These are phyloP conservation scores for Limosa lapponica DNA, from an alignment of 2,797 vertebrate species.

Conservation along the genomic window DNA sequence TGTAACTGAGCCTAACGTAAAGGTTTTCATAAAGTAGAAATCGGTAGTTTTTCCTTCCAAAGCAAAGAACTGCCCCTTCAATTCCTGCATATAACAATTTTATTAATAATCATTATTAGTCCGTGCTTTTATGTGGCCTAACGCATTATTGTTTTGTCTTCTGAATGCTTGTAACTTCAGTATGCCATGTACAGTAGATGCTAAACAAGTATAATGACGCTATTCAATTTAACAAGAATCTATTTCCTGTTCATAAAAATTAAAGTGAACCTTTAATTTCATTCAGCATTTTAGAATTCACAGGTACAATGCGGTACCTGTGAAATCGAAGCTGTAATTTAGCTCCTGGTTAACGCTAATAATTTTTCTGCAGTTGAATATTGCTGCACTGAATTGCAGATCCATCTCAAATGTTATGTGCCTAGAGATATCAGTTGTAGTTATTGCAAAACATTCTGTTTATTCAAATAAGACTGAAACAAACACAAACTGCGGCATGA, in stretches of 20 bases:
- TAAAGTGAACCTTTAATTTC: background rate
- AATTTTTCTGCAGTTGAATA: background rate
- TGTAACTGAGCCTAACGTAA: background rate
- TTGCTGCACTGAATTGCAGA: background rate
- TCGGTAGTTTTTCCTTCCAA: background rate
- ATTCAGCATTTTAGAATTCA: background rate
- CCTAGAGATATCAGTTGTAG: slow-evolving; percentile 12
- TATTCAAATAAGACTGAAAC: slow-evolving; percentile 31
- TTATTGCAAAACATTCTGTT: slow-evolving; percentile 30
- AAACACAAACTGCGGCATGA: slow-evolving; percentile 3
- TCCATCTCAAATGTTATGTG: background rate
- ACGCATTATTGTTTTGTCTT: background rate
- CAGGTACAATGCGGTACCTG: background rate
- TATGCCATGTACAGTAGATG: background rate
- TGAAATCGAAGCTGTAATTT: slow-evolving; percentile 17
- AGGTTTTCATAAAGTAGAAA: background rate
- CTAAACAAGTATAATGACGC: slow-evolving; percentile 13
- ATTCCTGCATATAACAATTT: background rate
- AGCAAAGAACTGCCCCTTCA: background rate
- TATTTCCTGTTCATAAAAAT: background rate
- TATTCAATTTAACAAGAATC: background rate
- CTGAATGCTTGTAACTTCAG: background rate
- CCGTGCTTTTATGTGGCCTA: background rate
- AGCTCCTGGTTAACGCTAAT: background rate
- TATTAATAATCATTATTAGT: slow-evolving; percentile 1